Evolutionary conservation across 53 echinoderm and acorn worm species (phyloP).

Genomic region (Echinometra lucunter): DNA sequence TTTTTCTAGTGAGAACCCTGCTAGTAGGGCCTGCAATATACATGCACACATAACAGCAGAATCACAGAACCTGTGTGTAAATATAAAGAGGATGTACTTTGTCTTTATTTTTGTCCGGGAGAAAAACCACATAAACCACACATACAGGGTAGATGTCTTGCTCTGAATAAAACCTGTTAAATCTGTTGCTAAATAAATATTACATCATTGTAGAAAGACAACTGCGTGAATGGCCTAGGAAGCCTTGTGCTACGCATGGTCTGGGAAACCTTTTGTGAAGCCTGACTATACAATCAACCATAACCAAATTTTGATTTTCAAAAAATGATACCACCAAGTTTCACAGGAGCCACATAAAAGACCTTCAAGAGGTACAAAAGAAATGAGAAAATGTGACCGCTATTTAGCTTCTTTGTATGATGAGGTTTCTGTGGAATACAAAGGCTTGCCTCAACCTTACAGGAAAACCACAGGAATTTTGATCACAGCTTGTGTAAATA

Average conservation of each 20-base stretch:
- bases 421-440: constrained; percentile 1
- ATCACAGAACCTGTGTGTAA: too few relatives aligned
- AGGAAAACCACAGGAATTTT: constrained; percentile 55
- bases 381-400: background rate
- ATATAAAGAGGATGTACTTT: too few relatives aligned
- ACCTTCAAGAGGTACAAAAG: too few relatives aligned
- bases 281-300: background rate
- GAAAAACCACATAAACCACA: too few relatives aligned
- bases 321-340: background rate
- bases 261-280: background rate
- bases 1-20: too few relatives aligned
- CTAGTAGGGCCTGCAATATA: too few relatives aligned
- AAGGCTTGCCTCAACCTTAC: background rate
- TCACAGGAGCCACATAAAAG: background rate
- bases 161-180: background rate
- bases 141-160: background rate
- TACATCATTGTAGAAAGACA: background rate
- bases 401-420: background rate
- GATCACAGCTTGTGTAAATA: constrained; percentile 20
- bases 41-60: too few relatives aligned
- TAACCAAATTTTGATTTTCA: background rate
- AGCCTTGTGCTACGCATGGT: background rate
- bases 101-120: too few relatives aligned
- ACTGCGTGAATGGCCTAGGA: background rate
- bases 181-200: background rate